Base-by-base conservation (phyloP, 2,113 vertebrate genomes). In the Pollimyrus isidori region DNA sequence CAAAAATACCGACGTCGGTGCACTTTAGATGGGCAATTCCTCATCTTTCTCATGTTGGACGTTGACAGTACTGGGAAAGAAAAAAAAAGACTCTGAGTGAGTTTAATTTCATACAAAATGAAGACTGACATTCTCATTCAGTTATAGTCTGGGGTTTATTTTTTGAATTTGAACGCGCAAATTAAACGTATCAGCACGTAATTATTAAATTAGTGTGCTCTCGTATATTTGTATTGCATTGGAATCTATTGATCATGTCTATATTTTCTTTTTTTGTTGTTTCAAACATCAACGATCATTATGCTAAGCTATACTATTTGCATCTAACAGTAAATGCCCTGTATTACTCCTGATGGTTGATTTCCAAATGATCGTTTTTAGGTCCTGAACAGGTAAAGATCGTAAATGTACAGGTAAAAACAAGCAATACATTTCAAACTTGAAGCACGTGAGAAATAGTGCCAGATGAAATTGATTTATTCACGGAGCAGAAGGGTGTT, bases 271-370 rank as follows among this genome's bases (percentile, higher is more conserved):
- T 56, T 56, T 56, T 90, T 90, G 23, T 65, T 89, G 92, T 91
- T 91, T 90, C 89, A 93, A 90, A 91, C 89, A 90, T 90, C 85
- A 86, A 69, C 89, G 90, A 92, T 90, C 90, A 93, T 94, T 94
- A 93, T 95, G 92, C 91, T 92, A 94, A 94, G 93, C 93, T 91
- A 35, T 35, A 88, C 89, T 91, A 90, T 82, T 93, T 94, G 91
- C 92, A 91, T 93, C 94, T 92, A 91, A 91, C 94, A 91, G 90
- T 93, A 93, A 92, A 93, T 91, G 80, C 76, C 1, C 94, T 82
- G 48, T 88, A 83, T 86, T 35, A 45, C 30, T 62, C 7, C 39
- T 52, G 48, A 90, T 92, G 91, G 92, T 91, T 92, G 92, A 26
- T 87, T 83, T 53, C 23, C 15, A 90, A 92, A 91, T 90, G 46